Conservation (phyloP, 1,140 invertebrate species). For the Drosophila fuyamai region DNA sequence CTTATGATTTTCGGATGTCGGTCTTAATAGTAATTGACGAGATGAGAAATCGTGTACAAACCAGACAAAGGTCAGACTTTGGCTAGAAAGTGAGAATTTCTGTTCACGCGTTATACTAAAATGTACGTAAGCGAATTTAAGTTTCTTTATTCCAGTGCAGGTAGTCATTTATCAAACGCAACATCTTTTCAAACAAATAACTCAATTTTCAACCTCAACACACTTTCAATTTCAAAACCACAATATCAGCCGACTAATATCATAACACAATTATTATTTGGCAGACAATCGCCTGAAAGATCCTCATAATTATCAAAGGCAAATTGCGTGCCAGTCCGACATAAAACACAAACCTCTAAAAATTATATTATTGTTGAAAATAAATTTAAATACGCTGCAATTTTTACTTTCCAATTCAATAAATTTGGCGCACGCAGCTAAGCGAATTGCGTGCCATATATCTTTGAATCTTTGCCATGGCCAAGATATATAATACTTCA, state of each 20-base stretch:
- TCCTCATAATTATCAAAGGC: slow-evolving; percentile 59
- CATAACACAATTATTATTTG: slow-evolving; percentile 53
- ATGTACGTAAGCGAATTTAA: background rate
- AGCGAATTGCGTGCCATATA: slow-evolving; percentile 60
- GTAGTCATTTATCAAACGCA: background rate
- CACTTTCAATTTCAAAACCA: slow-evolving; percentile 55
- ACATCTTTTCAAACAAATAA: slow-evolving; percentile 30
- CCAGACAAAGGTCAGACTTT: background rate
- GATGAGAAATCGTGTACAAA: slow-evolving; percentile 18
- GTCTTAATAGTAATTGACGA: slow-evolving; percentile 11
- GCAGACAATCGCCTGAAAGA: slow-evolving; percentile 44
- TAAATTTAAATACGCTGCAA: slow-evolving; percentile 78
- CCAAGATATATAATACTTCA: slow-evolving; percentile 21
- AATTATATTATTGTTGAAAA: slow-evolving; percentile 66
- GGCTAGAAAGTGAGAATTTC: slow-evolving; percentile 31
- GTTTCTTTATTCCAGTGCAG: background rate
- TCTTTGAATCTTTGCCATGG: slow-evolving; percentile 30
- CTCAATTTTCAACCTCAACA: slow-evolving; percentile 55
- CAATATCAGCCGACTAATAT: slow-evolving; percentile 45
- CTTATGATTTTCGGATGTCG: slow-evolving; percentile 18
- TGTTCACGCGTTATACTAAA: background rate
- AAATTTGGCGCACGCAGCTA: slow-evolving; percentile 67
- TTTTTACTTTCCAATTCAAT: slow-evolving; percentile 81
- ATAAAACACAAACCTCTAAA: slow-evolving; percentile 44
- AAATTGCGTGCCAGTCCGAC: slow-evolving; percentile 60